phyloP scores from a whole-genome alignment of 2,797 vertebrate genomes.

The Anomalospiza imberbis region DNA sequence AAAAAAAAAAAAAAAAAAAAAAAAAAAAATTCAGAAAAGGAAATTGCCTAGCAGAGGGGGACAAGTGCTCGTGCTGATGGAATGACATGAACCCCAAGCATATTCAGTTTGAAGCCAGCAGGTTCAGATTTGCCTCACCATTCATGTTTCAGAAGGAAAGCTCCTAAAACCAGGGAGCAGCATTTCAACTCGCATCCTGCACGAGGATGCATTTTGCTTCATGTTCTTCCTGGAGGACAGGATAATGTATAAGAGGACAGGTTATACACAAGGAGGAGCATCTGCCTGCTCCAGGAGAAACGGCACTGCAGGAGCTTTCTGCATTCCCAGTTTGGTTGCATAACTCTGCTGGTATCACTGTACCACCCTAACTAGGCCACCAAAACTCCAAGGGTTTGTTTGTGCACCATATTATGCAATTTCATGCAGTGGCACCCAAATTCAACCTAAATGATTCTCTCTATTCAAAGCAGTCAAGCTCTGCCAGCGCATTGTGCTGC shows the following conservation, averaged over 20 bases:
- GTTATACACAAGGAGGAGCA: background rate
- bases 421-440: slow-evolving; percentile 7
- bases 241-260: too few species aligned
- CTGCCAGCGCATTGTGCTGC: background rate
- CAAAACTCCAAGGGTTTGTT: background rate
- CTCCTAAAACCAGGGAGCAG: background rate
- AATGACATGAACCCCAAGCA: background rate
- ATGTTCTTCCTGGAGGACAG: background rate
- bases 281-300: background rate
- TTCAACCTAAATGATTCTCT: background rate
- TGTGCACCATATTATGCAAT: background rate
- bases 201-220: background rate
- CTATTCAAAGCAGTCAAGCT: background rate
- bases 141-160: background rate
- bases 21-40: background rate
- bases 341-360: slow-evolving; percentile 34
- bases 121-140: background rate
- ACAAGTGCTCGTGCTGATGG: background rate
- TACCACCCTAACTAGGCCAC: slow-evolving; percentile 43
- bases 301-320: background rate
- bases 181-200: background rate
- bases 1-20: background rate
- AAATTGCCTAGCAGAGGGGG: background rate
- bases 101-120: background rate
- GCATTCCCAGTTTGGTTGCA: background rate